Conservation (phyloP, 2,113 vertebrate genomes). For the Bufo bufo region DNA sequence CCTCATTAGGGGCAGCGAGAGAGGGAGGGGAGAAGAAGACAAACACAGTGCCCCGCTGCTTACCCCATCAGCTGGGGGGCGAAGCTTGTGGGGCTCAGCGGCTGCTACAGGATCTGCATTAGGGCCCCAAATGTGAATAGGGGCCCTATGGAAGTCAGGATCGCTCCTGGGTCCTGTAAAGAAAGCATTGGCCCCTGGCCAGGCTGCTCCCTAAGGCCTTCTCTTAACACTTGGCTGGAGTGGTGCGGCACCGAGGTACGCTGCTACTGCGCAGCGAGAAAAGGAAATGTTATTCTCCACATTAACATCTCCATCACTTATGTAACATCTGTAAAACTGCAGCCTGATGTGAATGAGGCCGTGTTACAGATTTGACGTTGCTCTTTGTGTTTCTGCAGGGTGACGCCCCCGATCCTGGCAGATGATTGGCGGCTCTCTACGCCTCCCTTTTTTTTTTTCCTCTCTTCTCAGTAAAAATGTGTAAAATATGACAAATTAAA, state of each 20-base stretch:
- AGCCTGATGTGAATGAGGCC: background rate
- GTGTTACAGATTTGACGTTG: background rate
- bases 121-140: no score
- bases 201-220: no score
- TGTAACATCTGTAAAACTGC: background rate
- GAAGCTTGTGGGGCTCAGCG: no score
- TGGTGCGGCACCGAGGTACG: background rate
- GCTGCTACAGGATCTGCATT: no score
- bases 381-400: background rate
- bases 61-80: no score
- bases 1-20: slow-evolving; percentile 18
- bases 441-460: background rate
- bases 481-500: background rate
- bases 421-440: background rate
- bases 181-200: no score
- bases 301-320: background rate
- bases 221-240: background rate
- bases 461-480: background rate
- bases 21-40: background rate
- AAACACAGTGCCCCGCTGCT: no score
- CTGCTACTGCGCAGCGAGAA: background rate
- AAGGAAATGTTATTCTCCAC: background rate
- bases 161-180: no score
- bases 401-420: background rate
- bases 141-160: no score